phyloP scores from a whole-genome alignment of 2,113 vertebrate genomes.

The Alces alces region DNA sequence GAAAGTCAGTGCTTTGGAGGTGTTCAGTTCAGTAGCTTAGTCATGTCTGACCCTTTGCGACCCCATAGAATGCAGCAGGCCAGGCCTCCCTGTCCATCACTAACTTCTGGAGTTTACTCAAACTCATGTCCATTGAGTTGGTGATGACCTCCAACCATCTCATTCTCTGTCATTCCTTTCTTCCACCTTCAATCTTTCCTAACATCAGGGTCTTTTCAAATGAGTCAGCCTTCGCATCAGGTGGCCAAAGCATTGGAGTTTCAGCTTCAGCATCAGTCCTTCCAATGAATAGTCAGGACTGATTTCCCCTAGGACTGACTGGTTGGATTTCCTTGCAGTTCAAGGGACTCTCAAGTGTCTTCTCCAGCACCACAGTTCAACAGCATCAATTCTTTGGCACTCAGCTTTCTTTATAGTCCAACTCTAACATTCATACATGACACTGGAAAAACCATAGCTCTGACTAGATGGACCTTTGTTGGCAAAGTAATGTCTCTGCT shows the following conservation, averaged over 20 bases:
- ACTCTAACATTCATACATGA: background rate
- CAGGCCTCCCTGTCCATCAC: background rate
- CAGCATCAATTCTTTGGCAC: fast-evolving
- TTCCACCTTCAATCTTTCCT: background rate
- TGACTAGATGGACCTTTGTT: too few species aligned
- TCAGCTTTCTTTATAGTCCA: too few species aligned
- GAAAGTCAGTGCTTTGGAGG: background rate
- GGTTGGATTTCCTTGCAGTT: background rate
- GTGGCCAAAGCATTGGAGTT: background rate
- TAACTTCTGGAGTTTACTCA: background rate
- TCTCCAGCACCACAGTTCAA: too few species aligned
- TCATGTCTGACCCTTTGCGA: fast-evolving
- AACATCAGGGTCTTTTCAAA: background rate
- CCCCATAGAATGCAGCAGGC: background rate
- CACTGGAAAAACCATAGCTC: too few species aligned
- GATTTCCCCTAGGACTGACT: background rate
- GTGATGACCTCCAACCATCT: background rate
- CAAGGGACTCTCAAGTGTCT: too few species aligned
- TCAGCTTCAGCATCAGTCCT: background rate
- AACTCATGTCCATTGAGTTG: background rate
- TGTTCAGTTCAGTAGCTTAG: background rate
- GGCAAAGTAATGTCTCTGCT: too few species aligned
- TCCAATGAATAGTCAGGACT: background rate
- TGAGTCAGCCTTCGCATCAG: background rate
- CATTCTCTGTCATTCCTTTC: background rate